These are phyloP conservation scores for Tretioscincus oriximinensis DNA, from an alignment of 2,113 vertebrate species.

Conservation along the genomic window DNA sequence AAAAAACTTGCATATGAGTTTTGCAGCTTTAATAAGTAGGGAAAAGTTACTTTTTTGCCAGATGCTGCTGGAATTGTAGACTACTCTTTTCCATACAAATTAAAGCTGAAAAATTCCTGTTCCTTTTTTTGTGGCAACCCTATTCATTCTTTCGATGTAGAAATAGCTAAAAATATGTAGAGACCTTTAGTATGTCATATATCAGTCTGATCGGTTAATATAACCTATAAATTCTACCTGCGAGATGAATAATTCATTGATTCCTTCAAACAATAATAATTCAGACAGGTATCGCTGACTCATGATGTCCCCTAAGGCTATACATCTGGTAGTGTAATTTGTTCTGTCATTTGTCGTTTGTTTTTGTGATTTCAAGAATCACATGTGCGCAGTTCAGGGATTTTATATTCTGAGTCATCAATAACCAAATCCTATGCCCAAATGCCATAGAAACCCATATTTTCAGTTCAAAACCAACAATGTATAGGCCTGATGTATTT, in stretches of 20 bases:
- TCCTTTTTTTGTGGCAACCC: too few species aligned
- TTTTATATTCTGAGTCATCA: slow-evolving; percentile 10
- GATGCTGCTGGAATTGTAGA: too few species aligned
- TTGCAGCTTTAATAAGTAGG: too few species aligned
- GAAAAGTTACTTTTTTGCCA: too few species aligned
- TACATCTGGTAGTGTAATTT: slow-evolving; percentile 11
- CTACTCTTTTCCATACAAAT: too few species aligned
- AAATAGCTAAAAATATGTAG: background rate
- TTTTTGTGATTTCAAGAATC: slow-evolving; percentile 1
- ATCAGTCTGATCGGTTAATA: background rate
- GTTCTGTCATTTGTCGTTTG: background rate
- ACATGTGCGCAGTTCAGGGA: background rate
- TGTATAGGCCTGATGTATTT: background rate
- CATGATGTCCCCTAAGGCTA: slow-evolving; percentile 1
- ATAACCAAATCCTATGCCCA: background rate
- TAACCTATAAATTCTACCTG: slow-evolving; percentile 2
- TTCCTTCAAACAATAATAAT: slow-evolving; percentile 23
- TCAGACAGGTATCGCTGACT: slow-evolving; percentile 6
- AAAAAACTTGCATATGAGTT: too few species aligned
- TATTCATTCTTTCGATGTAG: background rate
- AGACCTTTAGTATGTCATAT: background rate
- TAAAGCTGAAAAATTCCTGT: too few species aligned
- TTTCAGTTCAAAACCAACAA: background rate
- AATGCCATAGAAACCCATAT: background rate
- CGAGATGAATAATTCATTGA: slow-evolving; percentile 8